Evolutionary conservation across 2,888 invertebrate genomes (phyloP), one percentile per base, ranked within the genome.

Genomic region (Lepidochitona cinerea): DNA sequence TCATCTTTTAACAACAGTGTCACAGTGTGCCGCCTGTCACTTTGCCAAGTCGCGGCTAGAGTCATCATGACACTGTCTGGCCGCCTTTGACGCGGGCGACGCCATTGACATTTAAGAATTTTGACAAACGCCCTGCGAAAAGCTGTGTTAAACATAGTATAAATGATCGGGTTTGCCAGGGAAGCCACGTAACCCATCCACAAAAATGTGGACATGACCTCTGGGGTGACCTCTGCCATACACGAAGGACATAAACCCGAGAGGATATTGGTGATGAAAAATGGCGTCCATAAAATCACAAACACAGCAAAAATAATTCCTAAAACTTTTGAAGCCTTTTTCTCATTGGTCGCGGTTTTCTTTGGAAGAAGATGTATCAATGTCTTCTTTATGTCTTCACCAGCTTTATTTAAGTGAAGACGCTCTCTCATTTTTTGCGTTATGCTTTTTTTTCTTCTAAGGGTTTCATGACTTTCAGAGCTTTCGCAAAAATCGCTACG

Each of bases 181-280:
- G 89, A 89, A 1, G 90, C 88, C 26, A 85, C 76, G 59, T 89
- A 90, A 23, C 90, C 90, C 81, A 90, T 85, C 90, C 90, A 90
- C 4, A 88, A 78, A 72, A 89, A 85, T 18, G 83, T 76, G 5
- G 89, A 85, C 86, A 89, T 87, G 70, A 88, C 74, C 36, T 85
- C 81, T 0, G 84, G 81, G 0, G 85, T 87, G 7, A 88, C 68
- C 12, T 79, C 74, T 4, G 70, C 67, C 74, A 84, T 80, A 78
- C 89, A 90, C 0, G 74, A 32, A 4, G 69, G 64, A 79, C 89
- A 90, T 1, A 83, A 77, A 33, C 83, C 89, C 2, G 87, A 84
- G 64, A 89, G 33, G 70, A 90, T 84, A 74, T 90, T 90, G 41
- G 87, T 81, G 36, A 83, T 83, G 78, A 89, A 89, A 72, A 90